Evolutionary conservation across 2,113 vertebrate species (phyloP), one percentile per base, ranked within the genome.

Genomic region (Plecotus auritus): DNA sequence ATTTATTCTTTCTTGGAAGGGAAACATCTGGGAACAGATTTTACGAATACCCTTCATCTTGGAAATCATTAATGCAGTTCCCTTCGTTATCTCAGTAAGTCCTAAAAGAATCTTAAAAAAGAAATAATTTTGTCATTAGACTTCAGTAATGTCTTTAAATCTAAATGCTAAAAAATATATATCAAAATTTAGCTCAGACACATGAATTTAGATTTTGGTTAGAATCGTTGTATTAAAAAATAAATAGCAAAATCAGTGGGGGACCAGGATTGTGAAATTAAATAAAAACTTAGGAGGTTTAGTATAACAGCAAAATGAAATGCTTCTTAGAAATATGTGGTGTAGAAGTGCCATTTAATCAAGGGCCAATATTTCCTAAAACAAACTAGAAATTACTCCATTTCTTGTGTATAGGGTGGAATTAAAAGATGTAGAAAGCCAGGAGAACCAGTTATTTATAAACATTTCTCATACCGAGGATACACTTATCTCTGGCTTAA

Each of bases 21-120:
- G 99, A 96, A 99, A 99, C 97, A 98, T 99, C 93, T 99, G 98
- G 99, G 99, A 99, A 95, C 99, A 99, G 97, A 98, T 99, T 95
- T 98, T 99, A 96, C 98, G 98, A 95, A 98, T 99, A 97, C 98
- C 99, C 23, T 99, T 99, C 97, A 98, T 99, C 67, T 97, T 99
- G 98, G 99, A 99, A 98, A 98, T 99, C 96, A 98, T 99, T 94
- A 99, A 99, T 94, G 98, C 99, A 6, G 98, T 99, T 88, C 99
- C 99, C 72, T 99, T 99, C 97, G 98, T 99, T 96, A 98, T 99
- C 95, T 99, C 98, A 95, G 99, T 99, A 98, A 99, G 97, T 95
- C 11, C 67, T 88, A 84, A 87, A 91, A 86, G 22, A 35, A 47
- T 74, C 82, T 91, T 76, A 83, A 42, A 85, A 91, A 54, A n/a